These are phyloP conservation scores for Dichetophora obliterata DNA, from an alignment of 2,888 invertebrate species.

Conservation along the genomic window DNA sequence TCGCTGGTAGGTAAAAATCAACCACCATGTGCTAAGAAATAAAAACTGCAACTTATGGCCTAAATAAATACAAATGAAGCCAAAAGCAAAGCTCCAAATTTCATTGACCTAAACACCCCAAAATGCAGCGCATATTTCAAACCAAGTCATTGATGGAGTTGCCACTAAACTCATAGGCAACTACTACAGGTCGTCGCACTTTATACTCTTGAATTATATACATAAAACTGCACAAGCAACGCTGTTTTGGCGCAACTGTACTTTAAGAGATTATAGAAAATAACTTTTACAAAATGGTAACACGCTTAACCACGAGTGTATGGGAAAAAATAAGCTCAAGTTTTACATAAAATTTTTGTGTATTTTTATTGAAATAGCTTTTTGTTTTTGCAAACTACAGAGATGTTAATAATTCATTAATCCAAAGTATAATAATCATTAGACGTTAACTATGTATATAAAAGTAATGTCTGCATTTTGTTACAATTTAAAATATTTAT, in stretches of 20 bases:
- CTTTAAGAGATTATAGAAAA: neutral
- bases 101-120: neutral
- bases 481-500: constrained; percentile 26
- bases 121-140: no score
- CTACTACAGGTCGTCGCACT: neutral
- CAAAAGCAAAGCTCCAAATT: neutral
- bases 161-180: neutral
- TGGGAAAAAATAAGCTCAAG: neutral
- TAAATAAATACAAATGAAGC: no score
- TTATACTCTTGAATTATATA: neutral
- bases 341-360: constrained; percentile 17
- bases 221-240: neutral
- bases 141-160: no score
- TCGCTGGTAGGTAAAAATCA: no score
- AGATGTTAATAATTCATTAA: constrained; percentile 29
- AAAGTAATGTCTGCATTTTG: neutral
- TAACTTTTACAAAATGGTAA: neutral
- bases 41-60: no score
- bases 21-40: no score
- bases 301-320: neutral
- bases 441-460: neutral
- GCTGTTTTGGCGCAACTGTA: constrained; percentile 40
- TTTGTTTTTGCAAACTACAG: constrained; percentile 40
- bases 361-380: constrained; percentile 43
- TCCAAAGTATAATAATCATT: constrained; percentile 21